A percentile compares a stretch with the other conserved stretches of the same genome.
Evolutionary conservation across 2,113 vertebrate genomes (phyloP).

Genomic region (Labrus mixtus): DNA sequence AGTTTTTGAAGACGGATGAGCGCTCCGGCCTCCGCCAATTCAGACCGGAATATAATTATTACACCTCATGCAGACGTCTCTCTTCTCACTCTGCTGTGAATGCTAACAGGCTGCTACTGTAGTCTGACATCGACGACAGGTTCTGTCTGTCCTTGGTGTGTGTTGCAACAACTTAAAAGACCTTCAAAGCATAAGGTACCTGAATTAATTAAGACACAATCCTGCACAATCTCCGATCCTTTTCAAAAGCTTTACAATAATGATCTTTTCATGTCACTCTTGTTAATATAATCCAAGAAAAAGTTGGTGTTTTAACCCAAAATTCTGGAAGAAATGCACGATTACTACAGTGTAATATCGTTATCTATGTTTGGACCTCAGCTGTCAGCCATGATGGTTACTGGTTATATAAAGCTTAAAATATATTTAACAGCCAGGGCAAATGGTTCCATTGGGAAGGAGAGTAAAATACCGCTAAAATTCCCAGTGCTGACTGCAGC

Average conservation of each 20-base stretch:
- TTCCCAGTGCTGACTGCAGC: slow-evolving; percentile 8
- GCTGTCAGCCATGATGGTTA: too few relatives aligned
- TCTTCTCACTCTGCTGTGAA: slow-evolving; percentile 5
- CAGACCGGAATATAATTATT: slow-evolving; percentile 52
- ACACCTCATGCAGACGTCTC: slow-evolving; percentile 14
- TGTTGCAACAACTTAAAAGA: too few relatives aligned
- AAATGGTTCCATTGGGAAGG: not conserved
- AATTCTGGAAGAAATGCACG: too few relatives aligned
- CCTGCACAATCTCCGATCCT: too few relatives aligned
- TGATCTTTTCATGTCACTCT: too few relatives aligned
- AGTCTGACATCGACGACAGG: not conserved
- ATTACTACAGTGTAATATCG: too few relatives aligned
- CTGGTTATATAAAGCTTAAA: not conserved
- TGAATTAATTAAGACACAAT: too few relatives aligned
- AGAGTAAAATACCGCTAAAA: not conserved
- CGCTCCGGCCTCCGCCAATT: not conserved
- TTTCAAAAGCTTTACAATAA: too few relatives aligned
- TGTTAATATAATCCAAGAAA: too few relatives aligned
- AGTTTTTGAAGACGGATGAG: slow-evolving; percentile 60
- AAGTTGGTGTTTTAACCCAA: too few relatives aligned
- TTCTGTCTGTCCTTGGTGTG: not conserved
- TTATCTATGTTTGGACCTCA: too few relatives aligned
- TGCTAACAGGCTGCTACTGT: slow-evolving; percentile 15
- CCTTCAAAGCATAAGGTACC: too few relatives aligned
- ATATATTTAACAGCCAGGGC: not conserved